Evolutionary conservation across 2,113 vertebrate genomes (phyloP).

Genomic region (Periophthalmus modestus): DNA sequence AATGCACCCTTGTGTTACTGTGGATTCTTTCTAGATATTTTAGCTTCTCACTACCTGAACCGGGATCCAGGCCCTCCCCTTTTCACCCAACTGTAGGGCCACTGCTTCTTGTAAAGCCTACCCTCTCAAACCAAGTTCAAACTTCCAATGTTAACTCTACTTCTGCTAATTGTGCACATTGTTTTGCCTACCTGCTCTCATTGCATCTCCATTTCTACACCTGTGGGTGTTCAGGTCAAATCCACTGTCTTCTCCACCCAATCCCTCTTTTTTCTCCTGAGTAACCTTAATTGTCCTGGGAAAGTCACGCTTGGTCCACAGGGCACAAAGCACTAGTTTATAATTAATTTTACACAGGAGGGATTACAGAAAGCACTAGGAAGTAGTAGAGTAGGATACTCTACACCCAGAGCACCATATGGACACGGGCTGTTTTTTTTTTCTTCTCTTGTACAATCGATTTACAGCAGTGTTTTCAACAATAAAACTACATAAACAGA

Average conservation of each 20-base stretch:
- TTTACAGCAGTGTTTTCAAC: neutral
- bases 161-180: neutral
- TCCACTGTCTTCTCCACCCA: slow-evolving; percentile 60
- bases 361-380: slow-evolving; percentile 84
- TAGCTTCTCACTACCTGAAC: no score
- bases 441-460: no score
- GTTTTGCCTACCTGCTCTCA: neutral
- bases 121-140: neutral
- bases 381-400: slow-evolving; percentile 71
- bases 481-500: neutral
- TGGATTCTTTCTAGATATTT: no score
- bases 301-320: slow-evolving; percentile 83
- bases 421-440: neutral
- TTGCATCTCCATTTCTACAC: neutral
- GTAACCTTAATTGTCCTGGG: slow-evolving; percentile 98
- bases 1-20: no score
- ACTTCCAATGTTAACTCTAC: neutral
- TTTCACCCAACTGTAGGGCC: no score
- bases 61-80: no score
- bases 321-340: slow-evolving; percentile 84
- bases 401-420: slow-evolving; percentile 21
- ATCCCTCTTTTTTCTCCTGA: slow-evolving; percentile 78
- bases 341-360: slow-evolving; percentile 90
- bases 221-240: slow-evolving; percentile 42
- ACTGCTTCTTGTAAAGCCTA: no score